Evolutionary conservation across 37 sponge, comb jelly and placozoan genomes (phyloP), one percentile per base, ranked within the genome.

Genomic region (Oopsacas minuta): DNA sequence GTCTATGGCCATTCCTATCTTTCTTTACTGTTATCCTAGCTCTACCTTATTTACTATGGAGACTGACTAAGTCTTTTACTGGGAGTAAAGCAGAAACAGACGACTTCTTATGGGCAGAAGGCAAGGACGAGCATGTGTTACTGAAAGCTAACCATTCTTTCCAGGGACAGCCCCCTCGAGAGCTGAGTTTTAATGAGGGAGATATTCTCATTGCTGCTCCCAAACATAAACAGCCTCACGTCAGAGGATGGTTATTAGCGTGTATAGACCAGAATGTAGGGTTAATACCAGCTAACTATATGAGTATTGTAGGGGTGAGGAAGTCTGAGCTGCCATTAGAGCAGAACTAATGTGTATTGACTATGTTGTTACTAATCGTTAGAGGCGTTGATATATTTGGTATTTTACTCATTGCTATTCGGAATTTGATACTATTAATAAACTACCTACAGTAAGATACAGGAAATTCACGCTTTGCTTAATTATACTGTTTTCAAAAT

Each of bases 1-100:
- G 81, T 35, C 34, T 83, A 20, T 89, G 90, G 90, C 90, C 90
- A 20, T 87, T 89, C 53, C 36, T 86, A 12, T 52, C 83, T 35
- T 89, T 89, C 82, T 75, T 87, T 17, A 23, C 83, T 23, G 46
- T 89, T 28, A 87, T 84, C 28, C 38, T 87, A 36, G 90, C 81
- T 20, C 86, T 87, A 0, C 90, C 90, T 35, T 89, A 39, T 81
- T 38, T 89, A 28, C 37, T 86, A 3, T 86, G 86, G 86, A 42
- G 37, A 28, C 23, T 86, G 52, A 87, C 87, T n/a, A 87, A 86
- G 81, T 84, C 85, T 52, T 82, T 85, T 36, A 49, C 53, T 69
- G 82, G 37, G 1, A 3, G 1, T 22, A 32, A 28, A 75, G 49
- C 15, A 3, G 81, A 69, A 3, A 8, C 7, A 12, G 52, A 39